Base-by-base conservation (phyloP, 2,797 vertebrate species). In the Muscicapa comitata region DNA sequence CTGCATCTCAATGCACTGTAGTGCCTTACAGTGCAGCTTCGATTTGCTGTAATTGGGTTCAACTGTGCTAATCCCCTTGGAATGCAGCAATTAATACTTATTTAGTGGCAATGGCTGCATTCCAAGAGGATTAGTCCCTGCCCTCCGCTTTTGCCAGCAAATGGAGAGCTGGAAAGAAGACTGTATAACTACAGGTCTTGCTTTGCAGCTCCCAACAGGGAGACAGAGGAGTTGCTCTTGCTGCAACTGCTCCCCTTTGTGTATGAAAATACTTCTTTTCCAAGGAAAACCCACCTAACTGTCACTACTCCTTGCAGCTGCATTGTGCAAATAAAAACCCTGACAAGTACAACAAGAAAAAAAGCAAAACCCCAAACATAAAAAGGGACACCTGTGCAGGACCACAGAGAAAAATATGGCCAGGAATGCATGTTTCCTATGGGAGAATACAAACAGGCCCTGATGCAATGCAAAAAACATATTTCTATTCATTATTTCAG, bases 41-140 rank as follows among this genome's bases (percentile, higher is more conserved):
- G 3, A 90, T 95, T 85, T 50, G 42, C 82, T 88, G 3, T 96
- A 96, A 96, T 95, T 96, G 93, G 91, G 94, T 93, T 94, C 83
- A 87, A 89, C 94, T 79, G 92, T 51, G 92, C 75, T 97, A 97
- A 97, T 96, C 95, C 87, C 83, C 57, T 84, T 48, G 93, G 95
- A 95, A 97, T 96, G 94, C 63, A 86, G 86, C 92, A 96, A 95
- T 97, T 97, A 96, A 94, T 92, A 88, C 77, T 94, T 92, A 93
- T 76, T 95, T 95, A 94, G 90, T 91, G 81, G 77, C 92, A 93
- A 96, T 94, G 94, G 92, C 87, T 86, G 83, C 94, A 96, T 97
- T 95, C 95, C 94, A 84, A 94, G 43, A 68, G 92, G 94, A 97
- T 97, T 97, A 96, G 73, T 86, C 76, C 55, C 42, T 93, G 57